Evolutionary conservation across 2,888 invertebrate genomes (phyloP).

Genomic region (Rhingia rostrata): DNA sequence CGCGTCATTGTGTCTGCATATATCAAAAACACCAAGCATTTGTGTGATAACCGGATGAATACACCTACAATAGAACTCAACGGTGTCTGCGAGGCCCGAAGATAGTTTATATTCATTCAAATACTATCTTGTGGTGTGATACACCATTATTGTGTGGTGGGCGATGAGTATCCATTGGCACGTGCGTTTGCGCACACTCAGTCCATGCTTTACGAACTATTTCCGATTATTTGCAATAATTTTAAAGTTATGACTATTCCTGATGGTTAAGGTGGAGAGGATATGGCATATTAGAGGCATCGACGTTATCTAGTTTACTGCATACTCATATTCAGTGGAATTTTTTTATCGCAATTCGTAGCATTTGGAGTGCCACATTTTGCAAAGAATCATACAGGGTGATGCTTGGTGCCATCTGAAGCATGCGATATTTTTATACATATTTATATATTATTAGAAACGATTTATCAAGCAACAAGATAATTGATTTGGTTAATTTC

Average conservation of each 20-base stretch:
- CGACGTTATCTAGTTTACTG: constrained; percentile 39
- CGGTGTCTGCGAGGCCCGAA: neutral
- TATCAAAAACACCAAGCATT: neutral
- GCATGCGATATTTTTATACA: neutral
- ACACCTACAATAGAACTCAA: constrained; percentile 16
- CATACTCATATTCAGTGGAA: constrained; percentile 23
- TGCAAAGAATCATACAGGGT: constrained; percentile 9
- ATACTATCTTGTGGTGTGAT: neutral
- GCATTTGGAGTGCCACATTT: neutral
- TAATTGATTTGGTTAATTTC: too few relatives aligned
- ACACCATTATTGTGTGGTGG: constrained; percentile 6
- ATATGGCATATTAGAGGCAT: constrained; percentile 12
- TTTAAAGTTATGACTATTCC: constrained; percentile 19
- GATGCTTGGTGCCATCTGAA: neutral
- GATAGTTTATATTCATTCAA: neutral
- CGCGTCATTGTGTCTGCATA: neutral
- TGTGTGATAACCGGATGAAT: constrained; percentile 16
- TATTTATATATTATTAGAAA: neutral
- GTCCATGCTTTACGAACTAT: constrained; percentile 25
- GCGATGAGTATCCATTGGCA: constrained; percentile 21
- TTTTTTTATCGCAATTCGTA: constrained; percentile 18
- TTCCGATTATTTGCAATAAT: constrained; percentile 48
- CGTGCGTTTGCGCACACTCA: constrained; percentile 37
- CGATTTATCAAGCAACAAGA: too few relatives aligned
- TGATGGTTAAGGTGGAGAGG: constrained; percentile 17